Conservation (phyloP, 2,888 invertebrate genomes). For the Troides oblongomaculatus region DNA sequence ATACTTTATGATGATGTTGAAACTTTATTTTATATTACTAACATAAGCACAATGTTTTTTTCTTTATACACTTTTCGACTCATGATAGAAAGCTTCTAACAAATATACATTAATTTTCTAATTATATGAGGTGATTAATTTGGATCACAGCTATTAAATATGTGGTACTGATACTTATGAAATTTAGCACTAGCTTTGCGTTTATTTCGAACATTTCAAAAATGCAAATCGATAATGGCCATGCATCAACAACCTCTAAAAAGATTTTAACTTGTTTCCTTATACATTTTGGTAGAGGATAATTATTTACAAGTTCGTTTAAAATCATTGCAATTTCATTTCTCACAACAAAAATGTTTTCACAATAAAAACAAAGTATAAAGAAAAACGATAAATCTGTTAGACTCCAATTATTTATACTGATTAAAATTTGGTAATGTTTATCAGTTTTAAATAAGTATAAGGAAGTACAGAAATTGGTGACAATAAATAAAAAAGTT, state of each 20-base stretch:
- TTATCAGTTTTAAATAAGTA: constrained; percentile 36
- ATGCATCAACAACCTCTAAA: constrained; percentile 58
- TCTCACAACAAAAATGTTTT: constrained; percentile 46
- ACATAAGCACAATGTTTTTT: no score
- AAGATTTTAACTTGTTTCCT: constrained; percentile 61
- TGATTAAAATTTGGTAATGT: constrained; percentile 32
- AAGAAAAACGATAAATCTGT: constrained; percentile 45
- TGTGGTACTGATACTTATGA: background rate
- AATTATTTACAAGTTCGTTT: constrained; percentile 61
- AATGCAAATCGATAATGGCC: constrained; percentile 43
- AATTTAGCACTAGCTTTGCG: constrained; percentile 2
- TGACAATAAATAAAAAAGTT: constrained; percentile 50
- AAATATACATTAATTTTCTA: background rate
- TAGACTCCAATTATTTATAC: constrained; percentile 47
- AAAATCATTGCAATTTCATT: constrained; percentile 52
- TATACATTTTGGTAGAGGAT: constrained; percentile 52
- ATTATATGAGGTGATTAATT: background rate
- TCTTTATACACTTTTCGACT: no score
- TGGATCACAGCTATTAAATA: constrained; percentile 5
- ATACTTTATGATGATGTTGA: no score
- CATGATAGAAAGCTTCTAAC: no score
- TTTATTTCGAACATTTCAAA: constrained; percentile 34
- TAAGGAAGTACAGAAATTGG: constrained; percentile 53
- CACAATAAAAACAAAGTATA: constrained; percentile 51
- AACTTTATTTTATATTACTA: no score